Evolutionary conservation across 1,140 invertebrate species (phyloP), one percentile per base, ranked within the genome.

Genomic region (Goniozus legneri): DNA sequence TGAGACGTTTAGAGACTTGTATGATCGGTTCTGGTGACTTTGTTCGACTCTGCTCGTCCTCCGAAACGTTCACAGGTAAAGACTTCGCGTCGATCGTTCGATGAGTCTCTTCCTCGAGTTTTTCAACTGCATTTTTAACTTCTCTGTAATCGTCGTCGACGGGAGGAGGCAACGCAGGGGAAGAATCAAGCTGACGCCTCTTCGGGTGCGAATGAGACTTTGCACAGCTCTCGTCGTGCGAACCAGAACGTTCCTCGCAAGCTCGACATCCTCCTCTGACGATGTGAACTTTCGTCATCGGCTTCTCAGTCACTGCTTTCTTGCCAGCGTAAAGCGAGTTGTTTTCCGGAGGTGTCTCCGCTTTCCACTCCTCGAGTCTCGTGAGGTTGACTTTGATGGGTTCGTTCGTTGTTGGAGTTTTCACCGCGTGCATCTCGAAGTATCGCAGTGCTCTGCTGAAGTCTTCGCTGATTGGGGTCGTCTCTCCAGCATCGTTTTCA

Each of bases 271-370:
- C 10, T 1, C 44, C 51, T 3, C 50, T 67, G 10, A 61, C 59
- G 1, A 71, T 33, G 0, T 39, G 66, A 1, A 69, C 56, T 22
- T 73, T 75, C 8, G 61, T 63, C 33, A 73, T 48, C 1, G 69
- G 64, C 32, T 74, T 64, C 36, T 76, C 73, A 0, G 61, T 22
- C 0, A 70, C 62, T 7, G 60, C 49, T 21, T 68, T 60, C 31
- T 51, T 65, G 2, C 59, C 69, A 3, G 41, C 41, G 12, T 76
- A 74, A 2, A 62, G 32, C 2, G 20, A 48, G 3, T 50, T 49
- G 0, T 21, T 35, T 14, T 54, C 24, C 0, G 48, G 20, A 15
- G 16, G 20, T 22, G 12, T 42, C n/a, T 58, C 49, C 14, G 56
- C 47, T 7, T 49, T 56, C 47, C 48, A 49, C 3, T 64, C 59